These are phyloP conservation scores for Xylocopa sonorina DNA, from an alignment of 1,140 invertebrate species.

Conservation along the genomic window DNA sequence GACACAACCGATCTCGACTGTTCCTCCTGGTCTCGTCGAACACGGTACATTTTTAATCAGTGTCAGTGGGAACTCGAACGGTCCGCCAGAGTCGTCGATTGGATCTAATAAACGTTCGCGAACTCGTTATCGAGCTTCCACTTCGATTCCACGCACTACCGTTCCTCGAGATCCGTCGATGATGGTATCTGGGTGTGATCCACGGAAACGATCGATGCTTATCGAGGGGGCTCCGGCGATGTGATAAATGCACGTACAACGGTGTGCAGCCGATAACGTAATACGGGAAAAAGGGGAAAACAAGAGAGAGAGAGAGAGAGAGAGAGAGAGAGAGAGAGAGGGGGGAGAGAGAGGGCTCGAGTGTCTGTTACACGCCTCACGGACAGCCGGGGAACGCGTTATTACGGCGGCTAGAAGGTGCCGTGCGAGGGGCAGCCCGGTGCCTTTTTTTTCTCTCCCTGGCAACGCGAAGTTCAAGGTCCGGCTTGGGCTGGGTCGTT, in stretches of 20 bases:
- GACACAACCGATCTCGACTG: no score
- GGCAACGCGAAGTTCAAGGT: constrained; percentile 72
- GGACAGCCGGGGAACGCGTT: constrained; percentile 66
- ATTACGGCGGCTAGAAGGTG: constrained; percentile 66
- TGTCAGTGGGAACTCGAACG: no score
- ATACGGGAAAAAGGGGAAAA: constrained; percentile 64
- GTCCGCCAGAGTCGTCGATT: no score
- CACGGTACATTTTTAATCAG: no score
- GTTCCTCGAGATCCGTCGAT: no score
- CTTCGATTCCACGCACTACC: no score
- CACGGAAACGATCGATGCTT: constrained; percentile 59
- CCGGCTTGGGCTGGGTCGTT: constrained; percentile 73
- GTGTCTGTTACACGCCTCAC: constrained; percentile 65
- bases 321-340: no score
- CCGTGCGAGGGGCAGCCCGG: constrained; percentile 58
- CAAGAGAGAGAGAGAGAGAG: no score
- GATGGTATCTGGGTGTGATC: not conserved
- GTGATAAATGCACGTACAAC: constrained; percentile 51
- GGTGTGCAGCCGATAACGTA: constrained; percentile 62
- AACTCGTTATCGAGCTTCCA: no score
- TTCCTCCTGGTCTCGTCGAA: no score
- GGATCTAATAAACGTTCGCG: no score
- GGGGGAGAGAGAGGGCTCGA: not conserved
- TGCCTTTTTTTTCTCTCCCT: constrained; percentile 59
- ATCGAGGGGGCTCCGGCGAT: constrained; percentile 35